phyloP scores from a whole-genome alignment of 2,797 vertebrate genomes.

The Betta splendens region DNA sequence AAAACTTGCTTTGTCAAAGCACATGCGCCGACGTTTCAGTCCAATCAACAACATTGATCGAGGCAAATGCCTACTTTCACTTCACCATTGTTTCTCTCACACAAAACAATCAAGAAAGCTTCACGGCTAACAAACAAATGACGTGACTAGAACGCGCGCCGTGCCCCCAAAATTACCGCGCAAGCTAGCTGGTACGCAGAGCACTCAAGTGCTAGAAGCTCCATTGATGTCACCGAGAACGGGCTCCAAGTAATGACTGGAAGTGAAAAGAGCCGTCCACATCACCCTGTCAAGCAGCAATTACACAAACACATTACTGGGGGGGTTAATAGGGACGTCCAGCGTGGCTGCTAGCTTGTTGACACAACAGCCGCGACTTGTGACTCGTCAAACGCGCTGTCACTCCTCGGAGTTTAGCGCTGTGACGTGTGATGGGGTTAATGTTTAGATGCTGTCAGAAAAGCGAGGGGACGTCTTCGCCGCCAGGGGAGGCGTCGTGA shows the following conservation, averaged over 20 bases:
- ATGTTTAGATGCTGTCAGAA: slow-evolving; percentile 53
- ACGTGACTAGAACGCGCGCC: not conserved
- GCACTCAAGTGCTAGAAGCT: slow-evolving; percentile 6
- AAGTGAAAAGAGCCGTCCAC: not conserved
- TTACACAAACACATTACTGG: slow-evolving; percentile 15
- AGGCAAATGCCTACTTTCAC: not conserved
- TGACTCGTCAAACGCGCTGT: slow-evolving; percentile 42
- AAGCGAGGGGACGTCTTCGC: slow-evolving; percentile 44
- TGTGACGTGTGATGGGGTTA: slow-evolving; percentile 51
- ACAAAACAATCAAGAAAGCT: not conserved
- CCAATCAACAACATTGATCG: not conserved
- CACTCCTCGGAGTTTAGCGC: slow-evolving; percentile 40
- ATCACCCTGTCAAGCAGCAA: slow-evolving; percentile 8
- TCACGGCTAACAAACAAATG: not conserved
- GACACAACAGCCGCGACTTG: slow-evolving; percentile 20
- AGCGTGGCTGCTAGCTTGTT: slow-evolving; percentile 28
- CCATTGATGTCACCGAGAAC: slow-evolving; percentile 8
- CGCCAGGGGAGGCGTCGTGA: slow-evolving; percentile 45
- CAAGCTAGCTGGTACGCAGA: slow-evolving; percentile 3
- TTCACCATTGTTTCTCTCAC: not conserved
- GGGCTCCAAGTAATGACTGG: slow-evolving; percentile 17
- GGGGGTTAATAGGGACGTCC: slow-evolving; percentile 10
- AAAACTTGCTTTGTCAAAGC: too few species aligned
- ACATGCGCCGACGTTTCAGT: too few species aligned
- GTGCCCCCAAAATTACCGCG: slow-evolving; percentile 6